phyloP scores from a whole-genome alignment of 2,113 vertebrate genomes.

The Ochotona princeps region DNA sequence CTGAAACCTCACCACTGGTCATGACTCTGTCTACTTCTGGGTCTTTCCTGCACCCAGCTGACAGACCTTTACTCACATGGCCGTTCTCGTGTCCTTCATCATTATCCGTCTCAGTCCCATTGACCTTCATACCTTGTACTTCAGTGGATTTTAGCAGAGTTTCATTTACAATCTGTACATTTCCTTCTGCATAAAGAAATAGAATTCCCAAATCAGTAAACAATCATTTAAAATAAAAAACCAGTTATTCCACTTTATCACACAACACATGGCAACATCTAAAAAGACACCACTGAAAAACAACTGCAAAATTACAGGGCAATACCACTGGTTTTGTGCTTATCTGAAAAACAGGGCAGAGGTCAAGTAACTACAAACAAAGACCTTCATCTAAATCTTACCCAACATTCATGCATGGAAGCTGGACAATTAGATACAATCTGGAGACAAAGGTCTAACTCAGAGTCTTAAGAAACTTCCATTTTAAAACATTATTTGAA shows the following conservation, averaged over 20 bases:
- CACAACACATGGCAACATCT: background rate
- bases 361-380: conserved; percentile 47
- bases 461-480: conserved; percentile 4
- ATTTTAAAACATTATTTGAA: conserved; percentile 22
- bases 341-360: conserved; percentile 36
- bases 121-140: conserved; percentile 85
- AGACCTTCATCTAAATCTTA: conserved; percentile 5
- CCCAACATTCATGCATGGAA: background rate
- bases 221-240: background rate
- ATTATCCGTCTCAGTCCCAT: conserved; percentile 78
- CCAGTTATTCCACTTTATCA: background rate
- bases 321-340: background rate
- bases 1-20: conserved; percentile 78
- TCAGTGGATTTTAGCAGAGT: conserved; percentile 79
- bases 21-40: conserved; percentile 70
- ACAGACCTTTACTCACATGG: conserved; percentile 78
- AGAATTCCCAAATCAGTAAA: conserved; percentile 68
- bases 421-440: conserved; percentile 1
- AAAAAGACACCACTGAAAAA: background rate
- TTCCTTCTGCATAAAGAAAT: conserved; percentile 80
- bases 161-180: conserved; percentile 81
- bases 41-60: conserved; percentile 55
- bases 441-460: background rate
- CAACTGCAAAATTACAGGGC: background rate
- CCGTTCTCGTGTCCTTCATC: conserved; percentile 76